A percentile compares a stretch with the other conserved stretches of the same genome.
Evolutionary conservation across 1,140 invertebrate species (phyloP).

Genomic region (Brachionus plicatilis): DNA sequence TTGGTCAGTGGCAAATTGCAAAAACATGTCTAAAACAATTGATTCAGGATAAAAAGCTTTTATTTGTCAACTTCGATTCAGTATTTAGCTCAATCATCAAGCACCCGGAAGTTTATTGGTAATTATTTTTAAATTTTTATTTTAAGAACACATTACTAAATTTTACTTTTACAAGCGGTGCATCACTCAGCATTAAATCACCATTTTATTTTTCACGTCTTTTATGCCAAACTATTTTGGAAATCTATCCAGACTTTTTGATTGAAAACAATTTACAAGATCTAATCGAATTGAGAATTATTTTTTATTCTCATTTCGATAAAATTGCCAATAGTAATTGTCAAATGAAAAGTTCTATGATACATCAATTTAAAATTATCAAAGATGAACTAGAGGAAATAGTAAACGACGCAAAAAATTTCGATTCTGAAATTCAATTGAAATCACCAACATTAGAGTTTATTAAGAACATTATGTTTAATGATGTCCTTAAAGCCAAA

Average conservation of each 20-base stretch:
- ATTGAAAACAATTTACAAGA: background rate
- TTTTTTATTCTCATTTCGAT: background rate
- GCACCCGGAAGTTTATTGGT: background rate
- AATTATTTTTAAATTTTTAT: background rate
- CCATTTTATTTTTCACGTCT: background rate
- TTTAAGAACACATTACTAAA: background rate
- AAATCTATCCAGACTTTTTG: background rate
- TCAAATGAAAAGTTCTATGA: background rate
- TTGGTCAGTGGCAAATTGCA: conserved; percentile 54
- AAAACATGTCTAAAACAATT: conserved; percentile 46
- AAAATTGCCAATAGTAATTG: background rate
- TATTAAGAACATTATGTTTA: background rate
- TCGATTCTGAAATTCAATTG: background rate
- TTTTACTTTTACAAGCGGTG: background rate
- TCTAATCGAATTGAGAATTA: background rate
- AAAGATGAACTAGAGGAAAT: background rate
- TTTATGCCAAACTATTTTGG: background rate
- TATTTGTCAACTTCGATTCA: background rate
- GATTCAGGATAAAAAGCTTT: background rate
- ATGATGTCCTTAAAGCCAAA: background rate
- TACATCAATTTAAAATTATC: background rate
- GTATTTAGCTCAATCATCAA: background rate
- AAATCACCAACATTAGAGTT: background rate
- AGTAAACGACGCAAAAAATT: background rate
- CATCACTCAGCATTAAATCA: background rate